These are phyloP conservation scores for Rhodeus uyekii DNA, from an alignment of 2,797 vertebrate genomes.

Conservation along the genomic window DNA sequence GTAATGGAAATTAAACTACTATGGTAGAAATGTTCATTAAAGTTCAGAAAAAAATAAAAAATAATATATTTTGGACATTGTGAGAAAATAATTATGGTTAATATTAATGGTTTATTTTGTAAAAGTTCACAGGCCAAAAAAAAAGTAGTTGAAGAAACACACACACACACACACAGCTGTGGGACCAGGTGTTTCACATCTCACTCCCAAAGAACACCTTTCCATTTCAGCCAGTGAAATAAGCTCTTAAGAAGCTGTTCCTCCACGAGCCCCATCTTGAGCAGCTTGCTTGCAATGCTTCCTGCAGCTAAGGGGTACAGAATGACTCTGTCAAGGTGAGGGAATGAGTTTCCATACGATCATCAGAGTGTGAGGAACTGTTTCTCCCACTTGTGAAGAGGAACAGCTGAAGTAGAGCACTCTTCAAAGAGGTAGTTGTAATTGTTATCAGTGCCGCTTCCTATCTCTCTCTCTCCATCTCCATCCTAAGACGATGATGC, in stretches of 20 bases:
- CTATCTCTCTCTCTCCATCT: conserved; percentile 35
- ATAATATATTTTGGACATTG: neutral
- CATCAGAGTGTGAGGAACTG: neutral
- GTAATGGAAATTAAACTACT: neutral
- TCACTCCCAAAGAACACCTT: neutral
- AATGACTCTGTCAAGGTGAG: conserved; percentile 25
- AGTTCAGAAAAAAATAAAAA: neutral
- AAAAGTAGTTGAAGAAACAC: too few relatives aligned
- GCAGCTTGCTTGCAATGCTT: neutral
- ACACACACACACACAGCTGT: neutral
- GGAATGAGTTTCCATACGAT: conserved; percentile 13
- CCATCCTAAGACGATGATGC: conserved; percentile 38
- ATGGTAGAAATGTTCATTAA: neutral
- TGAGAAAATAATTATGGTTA: neutral
- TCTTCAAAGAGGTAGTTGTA: conserved; percentile 35
- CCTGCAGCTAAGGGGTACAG: neutral
- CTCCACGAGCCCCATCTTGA: neutral
- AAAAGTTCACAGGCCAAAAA: neutral
- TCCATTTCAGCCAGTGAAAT: conserved; percentile 7
- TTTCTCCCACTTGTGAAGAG: conserved; percentile 20
- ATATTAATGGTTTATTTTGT: too few relatives aligned
- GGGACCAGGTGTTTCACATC: neutral
- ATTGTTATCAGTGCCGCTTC: conserved; percentile 39
- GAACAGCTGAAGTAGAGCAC: too few relatives aligned
- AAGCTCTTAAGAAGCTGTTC: conserved; percentile 13